These are phyloP conservation scores for Celastrina argiolus DNA, from an alignment of 2,888 invertebrate species.

Conservation along the genomic window DNA sequence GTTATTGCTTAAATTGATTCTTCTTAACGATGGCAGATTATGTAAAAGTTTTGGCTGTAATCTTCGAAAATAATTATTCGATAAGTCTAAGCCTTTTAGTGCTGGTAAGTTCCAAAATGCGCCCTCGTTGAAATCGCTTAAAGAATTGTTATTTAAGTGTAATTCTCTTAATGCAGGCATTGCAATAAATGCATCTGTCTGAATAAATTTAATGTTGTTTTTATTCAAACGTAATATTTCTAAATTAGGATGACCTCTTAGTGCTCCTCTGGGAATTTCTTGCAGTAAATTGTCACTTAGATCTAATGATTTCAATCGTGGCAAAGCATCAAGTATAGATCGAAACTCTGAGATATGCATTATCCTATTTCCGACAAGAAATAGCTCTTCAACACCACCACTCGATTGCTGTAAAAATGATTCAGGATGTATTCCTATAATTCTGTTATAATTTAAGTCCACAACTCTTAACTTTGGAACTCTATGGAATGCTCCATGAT, in stretches of 20 bases:
- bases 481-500: slow-evolving; percentile 88
- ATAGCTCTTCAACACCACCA: slow-evolving; percentile 86
- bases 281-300: slow-evolving; percentile 86
- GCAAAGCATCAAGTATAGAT: slow-evolving; percentile 86
- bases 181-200: slow-evolving; percentile 87
- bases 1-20: slow-evolving; percentile 87
- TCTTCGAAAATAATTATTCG: slow-evolving; percentile 84
- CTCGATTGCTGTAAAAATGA: slow-evolving; percentile 87
- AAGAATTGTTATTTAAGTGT: slow-evolving; percentile 88
- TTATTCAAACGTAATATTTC: slow-evolving; percentile 89
- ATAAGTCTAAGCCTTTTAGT: slow-evolving; percentile 89
- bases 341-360: slow-evolving; percentile 85
- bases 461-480: slow-evolving; percentile 84
- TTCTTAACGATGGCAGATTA: slow-evolving; percentile 85
- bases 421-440: slow-evolving; percentile 88
- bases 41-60: slow-evolving; percentile 84
- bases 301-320: slow-evolving; percentile 86
- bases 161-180: slow-evolving; percentile 91
- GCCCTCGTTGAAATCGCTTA: slow-evolving; percentile 83
- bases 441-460: slow-evolving; percentile 86
- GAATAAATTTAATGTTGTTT: slow-evolving; percentile 85
- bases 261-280: slow-evolving; percentile 86
- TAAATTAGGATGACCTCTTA: slow-evolving; percentile 87
- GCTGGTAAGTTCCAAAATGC: slow-evolving; percentile 92
- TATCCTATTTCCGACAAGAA: slow-evolving; percentile 86